Percentiles rank a stretch among this genome's conserved stretches.
These are phyloP conservation scores for Montipora foliosa DNA, from an alignment of 64 coral and sea anemone species.

Conservation along the genomic window DNA sequence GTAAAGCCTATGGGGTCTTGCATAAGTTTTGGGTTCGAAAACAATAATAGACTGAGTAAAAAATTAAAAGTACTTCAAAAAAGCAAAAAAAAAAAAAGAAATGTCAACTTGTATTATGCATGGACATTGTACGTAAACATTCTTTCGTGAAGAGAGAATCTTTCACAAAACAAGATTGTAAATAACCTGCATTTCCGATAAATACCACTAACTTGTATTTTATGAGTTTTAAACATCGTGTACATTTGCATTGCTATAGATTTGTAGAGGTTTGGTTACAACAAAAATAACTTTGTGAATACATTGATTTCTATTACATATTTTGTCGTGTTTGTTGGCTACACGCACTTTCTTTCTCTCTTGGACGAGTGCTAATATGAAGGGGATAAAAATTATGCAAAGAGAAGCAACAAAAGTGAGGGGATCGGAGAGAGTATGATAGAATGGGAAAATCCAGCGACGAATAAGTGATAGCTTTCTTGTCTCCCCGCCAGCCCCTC, in stretches of 20 bases:
- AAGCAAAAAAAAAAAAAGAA: conserved; percentile 7
- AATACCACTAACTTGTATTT: conserved; percentile 36
- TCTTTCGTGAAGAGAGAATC: conserved; percentile 24
- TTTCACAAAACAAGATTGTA: conserved; percentile 45
- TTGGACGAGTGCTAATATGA: too few relatives aligned
- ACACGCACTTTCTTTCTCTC: background rate
- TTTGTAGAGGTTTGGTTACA: conserved; percentile 65
- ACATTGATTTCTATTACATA: conserved; percentile 47
- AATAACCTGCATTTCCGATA: conserved; percentile 28
- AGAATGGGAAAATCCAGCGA: too few relatives aligned
- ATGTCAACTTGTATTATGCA: conserved; percentile 1
- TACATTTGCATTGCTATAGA: conserved; percentile 52
- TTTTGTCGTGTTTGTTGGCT: background rate
- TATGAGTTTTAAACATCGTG: conserved; percentile 63
- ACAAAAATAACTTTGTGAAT: conserved; percentile 57
- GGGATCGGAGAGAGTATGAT: too few relatives aligned
- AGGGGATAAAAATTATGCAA: too few relatives aligned
- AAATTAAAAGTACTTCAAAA: background rate
- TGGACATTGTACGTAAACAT: conserved; percentile 39
- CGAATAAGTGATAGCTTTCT: too few relatives aligned
- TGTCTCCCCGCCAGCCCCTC: too few relatives aligned
- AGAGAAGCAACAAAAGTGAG: too few relatives aligned
- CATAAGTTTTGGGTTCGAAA: background rate
- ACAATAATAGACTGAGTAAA: background rate
- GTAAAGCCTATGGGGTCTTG: background rate